These are phyloP conservation scores for Ageneiosus marmoratus DNA, from an alignment of 2,113 vertebrate species.

Conservation along the genomic window DNA sequence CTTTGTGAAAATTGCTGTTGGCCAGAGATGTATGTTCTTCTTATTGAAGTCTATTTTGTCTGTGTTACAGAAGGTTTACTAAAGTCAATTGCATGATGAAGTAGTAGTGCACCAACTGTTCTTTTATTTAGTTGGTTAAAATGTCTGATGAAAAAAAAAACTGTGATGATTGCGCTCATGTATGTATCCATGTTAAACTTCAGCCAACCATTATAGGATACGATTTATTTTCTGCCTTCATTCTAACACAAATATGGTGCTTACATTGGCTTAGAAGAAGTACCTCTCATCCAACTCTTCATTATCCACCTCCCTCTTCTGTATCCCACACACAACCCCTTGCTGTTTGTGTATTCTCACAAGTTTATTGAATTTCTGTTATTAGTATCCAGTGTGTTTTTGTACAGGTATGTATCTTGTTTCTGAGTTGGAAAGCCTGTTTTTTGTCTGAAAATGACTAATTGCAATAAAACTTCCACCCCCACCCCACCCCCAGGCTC, in stretches of 20 bases:
- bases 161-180: constrained; percentile 78
- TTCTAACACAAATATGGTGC: constrained; percentile 77
- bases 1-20: constrained; percentile 79
- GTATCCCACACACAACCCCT: constrained; percentile 59
- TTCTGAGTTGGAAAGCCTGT: constrained; percentile 71
- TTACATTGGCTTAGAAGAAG: constrained; percentile 78
- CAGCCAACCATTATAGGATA: constrained; percentile 65
- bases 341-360: constrained; percentile 76
- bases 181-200: constrained; percentile 74
- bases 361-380: constrained; percentile 78
- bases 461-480: constrained; percentile 80
- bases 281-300: constrained; percentile 67
- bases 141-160: constrained; percentile 74
- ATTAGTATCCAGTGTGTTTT: constrained; percentile 75
- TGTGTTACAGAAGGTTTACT: constrained; percentile 81
- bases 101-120: constrained; percentile 76
- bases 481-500: constrained; percentile 43
- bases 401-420: constrained; percentile 69
- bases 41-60: constrained; percentile 82
- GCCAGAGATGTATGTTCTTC: constrained; percentile 77
- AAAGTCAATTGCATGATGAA: constrained; percentile 81
- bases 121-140: constrained; percentile 72
- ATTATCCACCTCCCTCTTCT: constrained; percentile 65
- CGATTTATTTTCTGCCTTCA: constrained; percentile 69
- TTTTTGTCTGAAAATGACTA: constrained; percentile 77